These are phyloP conservation scores for Enteromius mattozi DNA, from an alignment of 2,797 vertebrate species.

Conservation along the genomic window DNA sequence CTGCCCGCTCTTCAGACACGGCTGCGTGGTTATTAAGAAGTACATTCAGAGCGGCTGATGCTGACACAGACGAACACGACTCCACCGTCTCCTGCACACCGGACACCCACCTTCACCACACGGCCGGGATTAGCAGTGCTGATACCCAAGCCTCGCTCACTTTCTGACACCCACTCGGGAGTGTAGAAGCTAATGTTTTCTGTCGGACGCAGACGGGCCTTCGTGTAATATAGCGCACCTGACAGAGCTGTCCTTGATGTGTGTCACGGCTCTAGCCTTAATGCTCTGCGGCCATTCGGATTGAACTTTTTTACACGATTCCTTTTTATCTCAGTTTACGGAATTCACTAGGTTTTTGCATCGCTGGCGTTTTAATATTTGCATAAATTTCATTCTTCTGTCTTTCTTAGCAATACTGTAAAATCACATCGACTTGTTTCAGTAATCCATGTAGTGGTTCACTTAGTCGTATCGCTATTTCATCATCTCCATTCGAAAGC, in stretches of 20 bases:
- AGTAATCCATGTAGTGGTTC: slow-evolving; percentile 46
- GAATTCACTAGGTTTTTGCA: slow-evolving; percentile 35
- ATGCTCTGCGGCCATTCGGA: slow-evolving; percentile 46
- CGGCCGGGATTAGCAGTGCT: slow-evolving; percentile 51
- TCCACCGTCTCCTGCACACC: slow-evolving; percentile 8
- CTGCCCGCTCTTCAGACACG: slow-evolving; percentile 97
- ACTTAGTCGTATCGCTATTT: background rate
- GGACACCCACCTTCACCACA: slow-evolving; percentile 28
- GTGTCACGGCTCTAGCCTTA: slow-evolving; percentile 59
- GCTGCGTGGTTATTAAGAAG: slow-evolving; percentile 98
- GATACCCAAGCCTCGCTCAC: slow-evolving; percentile 39
- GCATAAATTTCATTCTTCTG: slow-evolving; percentile 18
- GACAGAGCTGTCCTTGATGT: slow-evolving; percentile 51
- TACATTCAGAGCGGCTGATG: slow-evolving; percentile 97
- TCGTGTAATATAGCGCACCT: slow-evolving; percentile 50
- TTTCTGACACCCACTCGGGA: slow-evolving; percentile 46
- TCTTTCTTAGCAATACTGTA: slow-evolving; percentile 34
- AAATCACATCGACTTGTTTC: slow-evolving; percentile 28
- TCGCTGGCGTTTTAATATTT: slow-evolving; percentile 7
- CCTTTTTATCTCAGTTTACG: slow-evolving; percentile 13
- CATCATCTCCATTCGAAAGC: slow-evolving; percentile 19
- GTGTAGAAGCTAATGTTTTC: slow-evolving; percentile 59
- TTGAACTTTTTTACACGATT: background rate
- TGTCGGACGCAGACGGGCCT: slow-evolving; percentile 51
- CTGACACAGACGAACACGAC: background rate